These are phyloP conservation scores for Hapalemur alaotrensis DNA, from an alignment of 2,797 vertebrate genomes.

Conservation along the genomic window DNA sequence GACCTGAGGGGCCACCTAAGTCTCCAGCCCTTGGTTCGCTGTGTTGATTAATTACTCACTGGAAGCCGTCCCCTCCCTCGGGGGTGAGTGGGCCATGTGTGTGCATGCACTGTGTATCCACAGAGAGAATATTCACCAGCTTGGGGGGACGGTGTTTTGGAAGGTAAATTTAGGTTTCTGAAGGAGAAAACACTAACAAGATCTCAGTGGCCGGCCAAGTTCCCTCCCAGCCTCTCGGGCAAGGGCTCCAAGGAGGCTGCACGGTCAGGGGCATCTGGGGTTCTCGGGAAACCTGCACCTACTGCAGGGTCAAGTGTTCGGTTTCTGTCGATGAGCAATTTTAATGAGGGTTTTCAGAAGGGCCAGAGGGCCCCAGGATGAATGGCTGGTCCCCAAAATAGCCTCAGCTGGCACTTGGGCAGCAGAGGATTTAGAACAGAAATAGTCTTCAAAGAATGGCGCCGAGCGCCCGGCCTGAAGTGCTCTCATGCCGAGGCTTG, in stretches of 20 bases:
- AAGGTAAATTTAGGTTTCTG: constrained; percentile 64
- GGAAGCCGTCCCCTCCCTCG: constrained; percentile 49
- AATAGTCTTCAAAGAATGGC: constrained; percentile 39
- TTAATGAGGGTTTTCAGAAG: constrained; percentile 63
- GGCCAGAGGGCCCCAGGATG: background rate
- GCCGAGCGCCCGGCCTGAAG: background rate
- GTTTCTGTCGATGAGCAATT: constrained; percentile 40
- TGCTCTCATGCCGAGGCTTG: fast-evolving
- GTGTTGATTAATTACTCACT: constrained; percentile 63
- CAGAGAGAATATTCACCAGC: constrained; percentile 74
- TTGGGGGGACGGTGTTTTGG: constrained; percentile 6
- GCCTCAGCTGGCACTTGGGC: background rate
- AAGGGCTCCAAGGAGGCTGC: constrained; percentile 40
- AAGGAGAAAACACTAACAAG: constrained; percentile 62
- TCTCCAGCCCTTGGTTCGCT: constrained; percentile 56
- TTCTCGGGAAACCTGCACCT: constrained; percentile 67
- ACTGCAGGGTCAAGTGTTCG: constrained; percentile 54
- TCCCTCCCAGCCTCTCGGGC: background rate
- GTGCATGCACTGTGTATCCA: background rate
- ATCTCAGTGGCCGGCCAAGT: constrained; percentile 62
- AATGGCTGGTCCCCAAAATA: constrained; percentile 20
- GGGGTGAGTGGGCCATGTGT: background rate
- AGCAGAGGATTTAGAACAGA: constrained; percentile 49
- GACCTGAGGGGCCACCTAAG: background rate
- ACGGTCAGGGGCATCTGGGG: constrained; percentile 39